A percentile compares a stretch with the other conserved stretches of the same genome.
These are phyloP conservation scores for Mythimna impura DNA, from an alignment of 2,888 invertebrate species.

Conservation along the genomic window DNA sequence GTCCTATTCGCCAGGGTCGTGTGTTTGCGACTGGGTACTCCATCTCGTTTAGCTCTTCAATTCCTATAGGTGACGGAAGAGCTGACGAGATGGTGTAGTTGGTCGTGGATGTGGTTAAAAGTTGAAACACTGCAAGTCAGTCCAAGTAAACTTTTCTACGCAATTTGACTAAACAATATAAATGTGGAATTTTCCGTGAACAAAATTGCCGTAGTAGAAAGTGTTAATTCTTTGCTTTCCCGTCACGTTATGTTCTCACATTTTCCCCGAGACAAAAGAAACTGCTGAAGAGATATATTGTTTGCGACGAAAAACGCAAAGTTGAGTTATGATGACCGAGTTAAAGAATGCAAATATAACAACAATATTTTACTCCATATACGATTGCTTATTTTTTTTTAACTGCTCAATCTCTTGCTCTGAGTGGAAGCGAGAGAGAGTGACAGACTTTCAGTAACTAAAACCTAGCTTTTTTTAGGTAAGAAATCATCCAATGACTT, in stretches of 20 bases:
- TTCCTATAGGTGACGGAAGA: too few relatives aligned
- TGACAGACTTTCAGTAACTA: too few relatives aligned
- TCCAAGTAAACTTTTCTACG: slow-evolving; percentile 33
- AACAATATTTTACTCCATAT: slow-evolving; percentile 20
- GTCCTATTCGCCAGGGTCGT: too few relatives aligned
- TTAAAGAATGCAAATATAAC: slow-evolving; percentile 29
- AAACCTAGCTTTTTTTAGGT: too few relatives aligned
- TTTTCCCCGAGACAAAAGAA: slow-evolving; percentile 71
- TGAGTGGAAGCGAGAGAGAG: too few relatives aligned
- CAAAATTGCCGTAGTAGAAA: slow-evolving; percentile 64
- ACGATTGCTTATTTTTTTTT: not conserved
- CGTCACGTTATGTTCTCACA: slow-evolving; percentile 70
- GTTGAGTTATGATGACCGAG: not conserved
- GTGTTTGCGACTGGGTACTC: too few relatives aligned
- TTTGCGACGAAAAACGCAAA: slow-evolving; percentile 41
- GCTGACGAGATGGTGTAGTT: too few relatives aligned
- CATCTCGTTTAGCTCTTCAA: too few relatives aligned
- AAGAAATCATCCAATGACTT: too few relatives aligned
- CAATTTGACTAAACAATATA: slow-evolving; percentile 22
- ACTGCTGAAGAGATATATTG: slow-evolving; percentile 38
- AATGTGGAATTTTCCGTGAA: slow-evolving; percentile 55
- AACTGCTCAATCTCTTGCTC: too few relatives aligned
- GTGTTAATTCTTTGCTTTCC: slow-evolving; percentile 70
- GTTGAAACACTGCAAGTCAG: slow-evolving; percentile 45
- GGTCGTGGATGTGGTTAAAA: too few relatives aligned